Conservation (phyloP, 2,888 invertebrate species). For the Tromatobia lineatoria region DNA sequence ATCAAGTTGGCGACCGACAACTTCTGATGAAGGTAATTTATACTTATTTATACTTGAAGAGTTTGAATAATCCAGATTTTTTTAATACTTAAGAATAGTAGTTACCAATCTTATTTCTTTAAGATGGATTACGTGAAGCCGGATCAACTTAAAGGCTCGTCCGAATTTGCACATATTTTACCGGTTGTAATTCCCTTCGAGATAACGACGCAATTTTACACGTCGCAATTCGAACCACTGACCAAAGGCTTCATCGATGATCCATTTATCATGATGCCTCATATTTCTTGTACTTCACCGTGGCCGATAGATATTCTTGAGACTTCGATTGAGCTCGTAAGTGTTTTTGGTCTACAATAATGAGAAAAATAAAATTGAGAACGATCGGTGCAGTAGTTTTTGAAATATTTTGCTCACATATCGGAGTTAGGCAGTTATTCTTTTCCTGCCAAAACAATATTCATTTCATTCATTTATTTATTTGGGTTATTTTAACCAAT, state of each 20-base stretch:
- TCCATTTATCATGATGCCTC: constrained; percentile 90
- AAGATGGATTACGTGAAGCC: constrained; percentile 82
- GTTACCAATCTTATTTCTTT: neutral
- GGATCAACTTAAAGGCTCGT: constrained; percentile 85
- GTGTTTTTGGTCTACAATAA: neutral
- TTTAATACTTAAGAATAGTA: neutral
- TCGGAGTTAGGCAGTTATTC: neutral
- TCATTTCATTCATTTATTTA: no score
- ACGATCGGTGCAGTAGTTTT: neutral
- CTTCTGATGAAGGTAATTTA: constrained; percentile 87
- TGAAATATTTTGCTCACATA: neutral
- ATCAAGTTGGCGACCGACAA: constrained; percentile 88
- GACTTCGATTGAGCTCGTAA: constrained; percentile 89
- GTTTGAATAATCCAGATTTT: neutral
- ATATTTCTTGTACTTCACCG: constrained; percentile 90
- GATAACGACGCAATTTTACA: constrained; percentile 89
- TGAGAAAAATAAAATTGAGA: neutral
- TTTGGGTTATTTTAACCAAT: no score
- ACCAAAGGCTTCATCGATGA: constrained; percentile 90
- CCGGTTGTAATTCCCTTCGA: constrained; percentile 91
- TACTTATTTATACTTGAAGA: neutral
- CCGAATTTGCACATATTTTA: constrained; percentile 88
- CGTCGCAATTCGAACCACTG: constrained; percentile 89
- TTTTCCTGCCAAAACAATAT: no score
- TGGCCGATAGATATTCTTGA: constrained; percentile 90